These are phyloP conservation scores for Micromys minutus DNA, from an alignment of 2,113 vertebrate species.

Conservation along the genomic window DNA sequence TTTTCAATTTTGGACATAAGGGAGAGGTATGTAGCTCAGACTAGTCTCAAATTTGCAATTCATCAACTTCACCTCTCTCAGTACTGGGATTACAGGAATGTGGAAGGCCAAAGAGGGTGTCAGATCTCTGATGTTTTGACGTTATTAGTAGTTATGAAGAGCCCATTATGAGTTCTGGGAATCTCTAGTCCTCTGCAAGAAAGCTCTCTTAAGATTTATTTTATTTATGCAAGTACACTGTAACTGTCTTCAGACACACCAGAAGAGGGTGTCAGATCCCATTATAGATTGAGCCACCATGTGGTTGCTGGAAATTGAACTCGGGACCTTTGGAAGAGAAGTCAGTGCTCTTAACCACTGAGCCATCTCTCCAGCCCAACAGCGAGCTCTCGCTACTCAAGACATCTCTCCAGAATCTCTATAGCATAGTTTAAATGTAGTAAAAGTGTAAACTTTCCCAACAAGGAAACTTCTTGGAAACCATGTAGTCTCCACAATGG, in stretches of 20 bases:
- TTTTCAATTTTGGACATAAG: background rate
- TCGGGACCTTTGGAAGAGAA: too few relatives aligned
- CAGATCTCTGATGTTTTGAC: background rate
- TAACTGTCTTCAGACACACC: too few relatives aligned
- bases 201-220: too few relatives aligned
- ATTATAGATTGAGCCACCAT: too few relatives aligned
- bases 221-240: too few relatives aligned
- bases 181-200: background rate
- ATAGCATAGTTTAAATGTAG: background rate
- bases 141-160: background rate
- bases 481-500: background rate
- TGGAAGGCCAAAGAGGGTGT: background rate
- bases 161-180: background rate
- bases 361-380: too few relatives aligned
- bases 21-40: background rate
- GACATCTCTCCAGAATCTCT: background rate
- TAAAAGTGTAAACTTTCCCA: background rate
- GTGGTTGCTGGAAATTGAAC: too few relatives aligned
- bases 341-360: too few relatives aligned
- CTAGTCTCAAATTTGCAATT: background rate
- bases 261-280: too few relatives aligned
- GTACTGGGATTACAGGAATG: background rate
- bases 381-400: background rate
- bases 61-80: background rate
- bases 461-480: constrained; percentile 6